These are phyloP conservation scores for Lichenostomus cassidix DNA, from an alignment of 2,113 vertebrate genomes.

Conservation along the genomic window DNA sequence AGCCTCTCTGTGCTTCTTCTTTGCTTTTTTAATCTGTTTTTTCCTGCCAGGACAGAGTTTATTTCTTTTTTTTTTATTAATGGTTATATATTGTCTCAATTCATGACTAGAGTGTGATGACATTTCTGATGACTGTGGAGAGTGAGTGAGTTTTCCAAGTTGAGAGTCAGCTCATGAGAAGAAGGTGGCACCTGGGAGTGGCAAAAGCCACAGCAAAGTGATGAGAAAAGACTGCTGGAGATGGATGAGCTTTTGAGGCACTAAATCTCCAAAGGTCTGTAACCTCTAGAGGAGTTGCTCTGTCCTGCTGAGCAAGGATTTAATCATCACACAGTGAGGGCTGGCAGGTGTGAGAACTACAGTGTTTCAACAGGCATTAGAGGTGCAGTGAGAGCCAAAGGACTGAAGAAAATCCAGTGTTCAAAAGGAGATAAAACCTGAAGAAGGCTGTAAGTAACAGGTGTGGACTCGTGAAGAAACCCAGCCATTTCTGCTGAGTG, in stretches of 20 bases:
- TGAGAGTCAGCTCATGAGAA: not conserved
- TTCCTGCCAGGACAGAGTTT: not conserved
- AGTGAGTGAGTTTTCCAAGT: not conserved
- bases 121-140: not conserved
- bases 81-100: not conserved
- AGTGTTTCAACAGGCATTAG: not conserved
- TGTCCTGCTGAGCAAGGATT: not conserved
- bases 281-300: not conserved
- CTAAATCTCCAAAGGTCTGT: not conserved
- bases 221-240: not conserved
- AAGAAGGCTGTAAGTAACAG: not conserved
- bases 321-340: not conserved
- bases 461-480: not conserved
- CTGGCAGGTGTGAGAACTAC: not conserved
- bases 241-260: not conserved
- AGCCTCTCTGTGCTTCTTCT: not conserved
- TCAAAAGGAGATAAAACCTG: not conserved
- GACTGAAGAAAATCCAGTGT: not conserved
- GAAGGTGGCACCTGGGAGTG: not conserved
- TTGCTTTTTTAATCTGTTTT: not conserved
- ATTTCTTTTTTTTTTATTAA: not conserved
- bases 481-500: not conserved
- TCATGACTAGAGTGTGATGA: not conserved
- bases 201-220: not conserved
- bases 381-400: not conserved